A percentile compares a stretch with the other conserved stretches of the same genome.
These are phyloP conservation scores for Mesorhabditis belari DNA, from an alignment of 2,888 invertebrate species.

Conservation along the genomic window DNA sequence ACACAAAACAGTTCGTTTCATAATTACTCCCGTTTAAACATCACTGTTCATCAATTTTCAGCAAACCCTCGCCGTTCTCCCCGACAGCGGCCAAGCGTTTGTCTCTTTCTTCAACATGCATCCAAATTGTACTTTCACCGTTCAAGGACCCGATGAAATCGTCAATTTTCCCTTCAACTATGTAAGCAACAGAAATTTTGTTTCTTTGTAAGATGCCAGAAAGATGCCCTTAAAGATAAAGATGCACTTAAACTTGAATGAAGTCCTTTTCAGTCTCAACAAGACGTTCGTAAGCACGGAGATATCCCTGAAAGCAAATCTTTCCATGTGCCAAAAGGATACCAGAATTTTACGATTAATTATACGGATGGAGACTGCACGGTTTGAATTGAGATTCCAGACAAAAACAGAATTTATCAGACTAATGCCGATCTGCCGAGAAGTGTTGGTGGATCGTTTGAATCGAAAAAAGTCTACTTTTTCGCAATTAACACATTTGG, in stretches of 20 bases:
- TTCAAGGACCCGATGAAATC: no score
- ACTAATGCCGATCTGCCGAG: conserved; percentile 10
- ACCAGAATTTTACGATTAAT: no score
- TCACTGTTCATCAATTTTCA: no score
- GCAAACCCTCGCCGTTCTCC: neutral
- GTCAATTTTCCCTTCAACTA: neutral
- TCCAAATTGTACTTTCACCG: neutral
- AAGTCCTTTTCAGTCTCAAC: neutral
- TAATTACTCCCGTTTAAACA: no score
- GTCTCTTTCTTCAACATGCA: neutral
- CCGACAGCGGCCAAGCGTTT: neutral
- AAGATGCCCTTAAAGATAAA: no score
- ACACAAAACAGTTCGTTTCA: no score
- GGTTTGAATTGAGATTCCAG: neutral
- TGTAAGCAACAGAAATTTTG: neutral
- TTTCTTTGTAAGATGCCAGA: no score
- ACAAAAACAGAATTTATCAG: conserved; percentile 18
- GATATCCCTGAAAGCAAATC: neutral
- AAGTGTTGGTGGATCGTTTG: neutral
- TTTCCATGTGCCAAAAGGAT: no score
- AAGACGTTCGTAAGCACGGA: neutral
- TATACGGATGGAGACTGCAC: no score
- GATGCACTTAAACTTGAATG: neutral
- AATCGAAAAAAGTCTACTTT: conserved; percentile 3
- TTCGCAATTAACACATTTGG: conserved; percentile 6